A percentile compares a stretch with the other conserved stretches of the same genome.
Conservation (phyloP, 2,113 vertebrate species). For the Pluvianellus socialis region DNA sequence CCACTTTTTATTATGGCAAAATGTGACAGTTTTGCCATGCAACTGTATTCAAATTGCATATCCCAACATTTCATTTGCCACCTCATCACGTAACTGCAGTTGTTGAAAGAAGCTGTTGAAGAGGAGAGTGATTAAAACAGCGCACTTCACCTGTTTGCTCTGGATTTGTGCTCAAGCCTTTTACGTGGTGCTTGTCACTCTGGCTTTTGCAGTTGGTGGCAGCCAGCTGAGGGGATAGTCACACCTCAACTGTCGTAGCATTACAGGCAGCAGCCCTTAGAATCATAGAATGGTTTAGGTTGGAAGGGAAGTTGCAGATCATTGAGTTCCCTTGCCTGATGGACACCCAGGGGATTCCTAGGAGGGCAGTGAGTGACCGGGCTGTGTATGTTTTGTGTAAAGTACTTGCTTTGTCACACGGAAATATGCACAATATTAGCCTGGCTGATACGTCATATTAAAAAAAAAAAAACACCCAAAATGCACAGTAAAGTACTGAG, state of each 20-base stretch:
- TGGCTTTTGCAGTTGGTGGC: background rate
- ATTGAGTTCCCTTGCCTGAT: background rate
- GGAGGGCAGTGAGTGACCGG: background rate
- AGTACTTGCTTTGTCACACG: background rate
- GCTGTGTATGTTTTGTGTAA: background rate
- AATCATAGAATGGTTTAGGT: too few relatives aligned
- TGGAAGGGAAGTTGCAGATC: too few relatives aligned
- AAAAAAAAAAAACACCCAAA: background rate
- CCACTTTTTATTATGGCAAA: background rate
- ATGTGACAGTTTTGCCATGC: background rate
- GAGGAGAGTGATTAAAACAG: background rate
- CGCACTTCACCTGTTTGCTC: background rate
- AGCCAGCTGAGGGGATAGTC: background rate
- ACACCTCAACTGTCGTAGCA: rapidly evolving
- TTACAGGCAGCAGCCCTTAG: background rate
- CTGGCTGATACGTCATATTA: background rate
- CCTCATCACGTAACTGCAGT: background rate
- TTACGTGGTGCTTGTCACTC: background rate
- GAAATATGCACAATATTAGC: background rate
- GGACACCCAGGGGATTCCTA: background rate
- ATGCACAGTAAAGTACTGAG: background rate
- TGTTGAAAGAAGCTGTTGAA: background rate
- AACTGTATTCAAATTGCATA: background rate
- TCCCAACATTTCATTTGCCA: background rate
- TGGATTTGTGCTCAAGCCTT: background rate